These are phyloP conservation scores for Solenodon paradoxus DNA, from an alignment of 2,113 vertebrate species.

Conservation along the genomic window DNA sequence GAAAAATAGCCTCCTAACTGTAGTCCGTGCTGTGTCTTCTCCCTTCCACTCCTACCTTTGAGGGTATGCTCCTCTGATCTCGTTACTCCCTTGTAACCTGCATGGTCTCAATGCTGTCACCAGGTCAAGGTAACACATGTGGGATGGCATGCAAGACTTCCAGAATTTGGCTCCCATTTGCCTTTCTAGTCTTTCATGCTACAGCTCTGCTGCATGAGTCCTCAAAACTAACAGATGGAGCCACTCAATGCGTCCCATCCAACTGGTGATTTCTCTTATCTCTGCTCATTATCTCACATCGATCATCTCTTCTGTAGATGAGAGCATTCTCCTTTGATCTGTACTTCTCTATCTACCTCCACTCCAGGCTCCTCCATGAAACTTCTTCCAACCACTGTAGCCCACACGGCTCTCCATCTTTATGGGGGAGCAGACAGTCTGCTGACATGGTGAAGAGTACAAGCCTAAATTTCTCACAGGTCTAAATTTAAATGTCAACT, in stretches of 20 bases:
- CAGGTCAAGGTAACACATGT: background rate
- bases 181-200: background rate
- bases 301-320: background rate
- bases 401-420: background rate
- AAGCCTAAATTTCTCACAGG: background rate
- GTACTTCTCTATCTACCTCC: background rate
- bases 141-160: background rate
- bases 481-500: background rate
- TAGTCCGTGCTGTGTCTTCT: too few species aligned
- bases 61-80: background rate
- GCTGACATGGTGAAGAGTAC: background rate
- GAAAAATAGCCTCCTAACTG: too few species aligned
- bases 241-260: background rate
- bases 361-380: background rate
- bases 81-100: background rate
- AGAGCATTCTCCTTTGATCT: background rate
- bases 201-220: background rate
- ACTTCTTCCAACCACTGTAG: background rate
- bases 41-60: too few species aligned
- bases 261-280: background rate
- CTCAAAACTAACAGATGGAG: background rate
- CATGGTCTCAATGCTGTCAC: background rate
- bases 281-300: background rate
- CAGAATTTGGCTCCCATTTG: background rate
- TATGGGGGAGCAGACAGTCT: background rate